These are phyloP conservation scores for Neolamprologus variostigma DNA, from an alignment of 2,113 vertebrate genomes.

Conservation along the genomic window DNA sequence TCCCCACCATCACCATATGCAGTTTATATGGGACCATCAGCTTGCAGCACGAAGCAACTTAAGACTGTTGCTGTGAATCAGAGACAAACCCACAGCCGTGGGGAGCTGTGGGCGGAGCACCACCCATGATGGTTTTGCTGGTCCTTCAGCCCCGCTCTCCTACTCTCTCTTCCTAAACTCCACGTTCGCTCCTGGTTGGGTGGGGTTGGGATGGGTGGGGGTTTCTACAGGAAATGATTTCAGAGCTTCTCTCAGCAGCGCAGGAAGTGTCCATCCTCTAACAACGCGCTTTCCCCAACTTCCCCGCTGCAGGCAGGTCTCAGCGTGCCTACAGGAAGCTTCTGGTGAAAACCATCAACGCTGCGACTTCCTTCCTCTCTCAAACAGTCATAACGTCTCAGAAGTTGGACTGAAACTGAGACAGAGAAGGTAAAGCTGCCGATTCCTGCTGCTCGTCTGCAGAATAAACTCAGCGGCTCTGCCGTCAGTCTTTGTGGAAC, in stretches of 20 bases:
- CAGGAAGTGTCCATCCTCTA: constrained; percentile 53
- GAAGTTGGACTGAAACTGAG: neutral
- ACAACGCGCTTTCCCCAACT: neutral
- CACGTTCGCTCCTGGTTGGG: neutral
- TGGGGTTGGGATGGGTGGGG: neutral
- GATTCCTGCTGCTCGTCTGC: neutral
- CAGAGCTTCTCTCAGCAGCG: constrained; percentile 62
- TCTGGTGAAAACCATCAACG: constrained; percentile 29
- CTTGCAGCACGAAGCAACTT: neutral
- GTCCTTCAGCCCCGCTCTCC: neutral
- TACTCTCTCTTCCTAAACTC: neutral
- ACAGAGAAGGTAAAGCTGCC: neutral
- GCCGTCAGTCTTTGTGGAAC: neutral
- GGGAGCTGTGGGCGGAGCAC: neutral
- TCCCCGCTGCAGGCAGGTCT: neutral
- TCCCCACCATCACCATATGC: neutral
- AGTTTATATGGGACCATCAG: neutral
- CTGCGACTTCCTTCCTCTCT: constrained; percentile 22
- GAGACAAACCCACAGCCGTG: neutral
- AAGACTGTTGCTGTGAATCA: neutral
- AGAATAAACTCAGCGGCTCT: neutral
- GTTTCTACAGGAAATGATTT: constrained; percentile 61
- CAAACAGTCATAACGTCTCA: neutral
- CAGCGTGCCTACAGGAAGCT: constrained; percentile 49
- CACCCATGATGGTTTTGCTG: neutral